A percentile compares a stretch with the other conserved stretches of the same genome.
Conservation (phyloP, 2,113 vertebrate genomes). For the Nothoprocta pentlandii region DNA sequence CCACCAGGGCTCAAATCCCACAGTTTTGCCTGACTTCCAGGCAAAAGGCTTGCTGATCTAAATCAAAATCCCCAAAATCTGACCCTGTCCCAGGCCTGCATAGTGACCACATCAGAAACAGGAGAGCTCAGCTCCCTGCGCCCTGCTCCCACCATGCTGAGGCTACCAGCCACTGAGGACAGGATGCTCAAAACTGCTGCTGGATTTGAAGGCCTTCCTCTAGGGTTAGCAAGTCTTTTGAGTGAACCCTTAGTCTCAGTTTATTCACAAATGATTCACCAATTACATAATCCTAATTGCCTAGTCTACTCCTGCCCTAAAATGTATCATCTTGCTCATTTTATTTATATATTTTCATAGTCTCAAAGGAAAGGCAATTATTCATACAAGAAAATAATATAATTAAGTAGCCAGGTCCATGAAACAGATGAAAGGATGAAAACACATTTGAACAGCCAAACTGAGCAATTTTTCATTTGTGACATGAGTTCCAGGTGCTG, state of each 20-base stretch:
- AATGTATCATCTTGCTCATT: background rate
- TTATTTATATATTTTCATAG: background rate
- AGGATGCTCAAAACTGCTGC: background rate
- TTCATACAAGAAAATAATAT: background rate
- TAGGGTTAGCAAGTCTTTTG: background rate
- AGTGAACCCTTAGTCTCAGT: background rate
- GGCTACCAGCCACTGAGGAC: background rate
- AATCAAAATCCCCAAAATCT: background rate
- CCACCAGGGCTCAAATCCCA: background rate
- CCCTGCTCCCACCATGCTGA: background rate
- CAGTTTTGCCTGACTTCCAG: background rate
- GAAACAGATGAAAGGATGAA: background rate
- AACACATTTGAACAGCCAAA: background rate
- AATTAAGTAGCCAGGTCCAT: background rate
- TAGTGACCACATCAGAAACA: background rate
- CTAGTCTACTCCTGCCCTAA: background rate
- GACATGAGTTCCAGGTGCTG: background rate
- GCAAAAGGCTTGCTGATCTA: background rate
- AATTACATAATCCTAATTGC: background rate
- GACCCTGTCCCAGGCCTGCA: background rate
- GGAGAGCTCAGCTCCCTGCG: background rate
- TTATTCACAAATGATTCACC: background rate
- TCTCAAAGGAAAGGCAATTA: background rate
- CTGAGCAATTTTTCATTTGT: background rate
- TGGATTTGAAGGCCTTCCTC: background rate